A percentile compares a stretch with the other conserved stretches of the same genome.
Conservation (phyloP, 30 jellyfish, hydroid and myxozoan genomes). For the Chironex yamaguchii region DNA sequence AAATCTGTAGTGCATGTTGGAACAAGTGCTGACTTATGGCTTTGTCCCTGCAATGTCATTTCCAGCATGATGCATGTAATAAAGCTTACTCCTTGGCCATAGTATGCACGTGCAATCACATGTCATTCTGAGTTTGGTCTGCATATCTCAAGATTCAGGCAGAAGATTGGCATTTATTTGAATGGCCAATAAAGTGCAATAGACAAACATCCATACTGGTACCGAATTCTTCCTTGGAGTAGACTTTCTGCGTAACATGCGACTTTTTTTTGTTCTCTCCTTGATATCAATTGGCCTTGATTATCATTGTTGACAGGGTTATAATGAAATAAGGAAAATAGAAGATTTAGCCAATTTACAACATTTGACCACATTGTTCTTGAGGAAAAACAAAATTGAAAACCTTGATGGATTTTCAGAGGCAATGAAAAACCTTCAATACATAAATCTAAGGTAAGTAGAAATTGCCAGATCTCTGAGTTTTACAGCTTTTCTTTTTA, state of each 20-base stretch:
- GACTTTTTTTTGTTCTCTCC: neutral
- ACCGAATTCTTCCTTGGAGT: too few species aligned
- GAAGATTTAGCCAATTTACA: slow-evolving; percentile 68
- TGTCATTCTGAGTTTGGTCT: too few species aligned
- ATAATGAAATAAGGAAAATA: slow-evolving; percentile 66
- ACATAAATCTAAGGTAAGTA: slow-evolving; percentile 85
- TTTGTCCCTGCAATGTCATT: too few species aligned
- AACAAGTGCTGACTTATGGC: too few species aligned
- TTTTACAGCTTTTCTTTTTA: neutral
- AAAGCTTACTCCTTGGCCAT: too few species aligned
- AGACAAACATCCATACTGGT: too few species aligned
- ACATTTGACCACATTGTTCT: slow-evolving; percentile 67
- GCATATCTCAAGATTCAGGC: too few species aligned
- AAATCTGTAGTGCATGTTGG: too few species aligned
- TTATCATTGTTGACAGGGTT: slow-evolving; percentile 39
- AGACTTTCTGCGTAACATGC: too few species aligned
- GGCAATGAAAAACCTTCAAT: slow-evolving; percentile 76
- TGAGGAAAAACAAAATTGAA: slow-evolving; percentile 79
- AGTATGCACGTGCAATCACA: too few species aligned
- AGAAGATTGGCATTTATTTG: neutral
- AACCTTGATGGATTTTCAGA: slow-evolving; percentile 88
- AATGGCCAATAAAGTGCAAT: too few species aligned
- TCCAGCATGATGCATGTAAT: too few species aligned
- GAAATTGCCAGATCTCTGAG: neutral
- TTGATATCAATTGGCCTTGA: neutral